Evolutionary conservation across 2,113 vertebrate species (phyloP), one percentile per base, ranked within the genome.

Genomic region (Varanus komodoensis): DNA sequence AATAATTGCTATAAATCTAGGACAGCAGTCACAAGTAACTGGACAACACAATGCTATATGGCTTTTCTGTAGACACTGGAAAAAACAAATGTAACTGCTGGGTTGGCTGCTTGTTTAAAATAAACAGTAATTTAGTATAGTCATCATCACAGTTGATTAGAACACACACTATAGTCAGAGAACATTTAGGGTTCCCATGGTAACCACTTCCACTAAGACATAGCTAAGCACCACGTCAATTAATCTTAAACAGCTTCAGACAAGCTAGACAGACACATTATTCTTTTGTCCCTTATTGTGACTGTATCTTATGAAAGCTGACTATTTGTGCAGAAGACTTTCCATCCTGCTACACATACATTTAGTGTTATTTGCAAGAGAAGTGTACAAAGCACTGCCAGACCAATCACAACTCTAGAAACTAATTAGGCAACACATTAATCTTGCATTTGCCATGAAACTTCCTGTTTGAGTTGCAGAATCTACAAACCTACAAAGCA

Each of bases 171-270:
- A 84, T 38, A 34, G 17, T 78, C 74, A 79, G 50, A 61, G 86
- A 81, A 52, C 88, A 87, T 87, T 77, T 89, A 61, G 29, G 23
- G 92, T 91, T 89, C 79, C 94, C 88, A 94, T 90, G 87, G 92
- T n/a, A 89, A 94, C 81, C 1, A 25, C 69, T 89, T 88, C 54
- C 21, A 78, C 34, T 83, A 68, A 48, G 81, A 75, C 54, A 81
- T 44, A 82, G 48, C 0, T n/a, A 71, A 87, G 74, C 67, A 88
- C 77, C 25, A 61, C 73, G 82, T 82, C 91, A 80, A 88, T 90
- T 88, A 83, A 90, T 90, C 86, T 92, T 86, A 61, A 81, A 15
- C 38, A n/a, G 86, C 75, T 34, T 34, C 64, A 84, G 50, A 87
- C 86, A 84, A 87, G 50, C 32, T 50, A 57, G 84, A 73, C 38